Evolutionary conservation across 2,113 vertebrate species (phyloP).

Genomic region (Poicephalus gulielmi): DNA sequence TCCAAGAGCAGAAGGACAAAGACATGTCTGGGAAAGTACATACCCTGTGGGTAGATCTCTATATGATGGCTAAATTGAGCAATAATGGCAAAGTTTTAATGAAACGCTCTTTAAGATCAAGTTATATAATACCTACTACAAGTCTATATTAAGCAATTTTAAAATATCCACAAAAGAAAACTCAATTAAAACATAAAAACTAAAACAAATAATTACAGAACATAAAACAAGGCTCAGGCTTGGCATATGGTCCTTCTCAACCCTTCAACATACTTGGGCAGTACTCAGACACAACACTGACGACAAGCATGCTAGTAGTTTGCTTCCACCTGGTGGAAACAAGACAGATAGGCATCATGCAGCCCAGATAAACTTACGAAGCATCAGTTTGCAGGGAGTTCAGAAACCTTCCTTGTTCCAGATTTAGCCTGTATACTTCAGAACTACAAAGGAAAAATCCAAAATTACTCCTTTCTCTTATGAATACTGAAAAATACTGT

Average conservation of each 20-base stretch:
- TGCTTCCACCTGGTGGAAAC: slow-evolving; percentile 73
- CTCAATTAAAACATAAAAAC: slow-evolving; percentile 9
- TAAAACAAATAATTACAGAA: neutral
- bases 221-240: neutral
- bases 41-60: slow-evolving; percentile 31
- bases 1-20: slow-evolving; percentile 45
- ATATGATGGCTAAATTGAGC: slow-evolving; percentile 20
- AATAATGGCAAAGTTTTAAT: slow-evolving; percentile 25
- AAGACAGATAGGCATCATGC: neutral
- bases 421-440: slow-evolving; percentile 91
- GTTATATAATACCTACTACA: slow-evolving; percentile 9
- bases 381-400: slow-evolving; percentile 92
- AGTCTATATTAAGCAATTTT: slow-evolving; percentile 22
- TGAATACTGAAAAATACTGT: neutral
- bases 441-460: slow-evolving; percentile 76
- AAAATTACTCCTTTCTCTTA: neutral
- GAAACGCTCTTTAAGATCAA: neutral
- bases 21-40: slow-evolving; percentile 43
- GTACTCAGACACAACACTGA: neutral
- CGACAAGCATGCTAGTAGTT: neutral
- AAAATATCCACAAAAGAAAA: neutral
- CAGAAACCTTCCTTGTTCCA: slow-evolving; percentile 95
- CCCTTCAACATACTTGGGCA: neutral
- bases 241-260: neutral
- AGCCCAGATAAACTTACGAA: slow-evolving; percentile 78